Evolutionary conservation across 2,797 vertebrate genomes (phyloP), one percentile per base, ranked within the genome.

Genomic region (Paguma larvata): DNA sequence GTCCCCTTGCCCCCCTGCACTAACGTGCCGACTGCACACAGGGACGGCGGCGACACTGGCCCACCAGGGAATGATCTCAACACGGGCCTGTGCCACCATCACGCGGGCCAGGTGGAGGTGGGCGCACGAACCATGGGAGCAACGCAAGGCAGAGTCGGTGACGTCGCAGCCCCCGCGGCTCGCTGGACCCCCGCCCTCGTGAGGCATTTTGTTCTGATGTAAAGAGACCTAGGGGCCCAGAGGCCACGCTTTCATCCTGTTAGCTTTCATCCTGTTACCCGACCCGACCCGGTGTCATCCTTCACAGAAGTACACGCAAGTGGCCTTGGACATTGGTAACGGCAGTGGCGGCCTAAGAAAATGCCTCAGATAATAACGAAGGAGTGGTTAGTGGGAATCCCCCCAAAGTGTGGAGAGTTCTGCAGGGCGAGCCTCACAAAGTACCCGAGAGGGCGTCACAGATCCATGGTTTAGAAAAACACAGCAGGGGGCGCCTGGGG

Each of bases 71-170:
- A 13, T 59, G 15, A 12, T 1, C 19, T 14, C 48, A 1, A 0
- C 0, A 2, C 0, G 8, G 21, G 0, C 56, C 3, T 0, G 10
- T 0, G 18, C 4, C 0, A 2, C 0, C 1, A 21, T 0, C 2
- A 1, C 11, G 14, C 5, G 8, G 15, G 18, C 53, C 32, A 25
- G 5, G 30, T 0, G 3, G 6, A 15, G 48, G 65, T 34, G 27
- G 19, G 32, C 0, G 10, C 23, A 6, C 68, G 2, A 0, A 4
- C 38, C 77, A 41, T 7, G 12, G 34, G 30, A 25, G 34, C n/a
- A 4, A 16, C 41, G 11, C 0, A 2, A 9, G 2, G 83, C 44
- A 12, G 27, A 27, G 38, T 7, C 9, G 0, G 0, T 25, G 34
- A 70, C 2, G 0, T 18, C 62, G 73, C 89, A 1, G 27, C 38